phyloP scores from a whole-genome alignment of 2,888 invertebrate species.

The Pseudeuparius sepicola region DNA sequence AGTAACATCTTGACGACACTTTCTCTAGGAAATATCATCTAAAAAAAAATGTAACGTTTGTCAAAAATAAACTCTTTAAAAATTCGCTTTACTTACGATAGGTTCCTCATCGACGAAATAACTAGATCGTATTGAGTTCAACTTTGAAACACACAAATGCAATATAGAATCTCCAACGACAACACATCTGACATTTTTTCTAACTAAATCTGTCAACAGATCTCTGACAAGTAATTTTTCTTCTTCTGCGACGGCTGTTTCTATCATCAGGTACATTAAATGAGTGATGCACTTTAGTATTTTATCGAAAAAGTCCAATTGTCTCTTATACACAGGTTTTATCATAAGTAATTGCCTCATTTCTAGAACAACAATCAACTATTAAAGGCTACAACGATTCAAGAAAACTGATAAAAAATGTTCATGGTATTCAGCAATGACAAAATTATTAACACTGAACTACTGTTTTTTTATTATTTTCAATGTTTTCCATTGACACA shows the following conservation, averaged over 20 bases:
- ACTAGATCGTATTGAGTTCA: slow-evolving; percentile 67
- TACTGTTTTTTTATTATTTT: too few species aligned
- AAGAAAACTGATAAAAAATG: not conserved
- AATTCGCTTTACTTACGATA: slow-evolving; percentile 32
- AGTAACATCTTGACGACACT: slow-evolving; percentile 62
- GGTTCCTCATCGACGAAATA: slow-evolving; percentile 62
- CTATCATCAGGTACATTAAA: slow-evolving; percentile 59
- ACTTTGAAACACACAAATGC: slow-evolving; percentile 70
- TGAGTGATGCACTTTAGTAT: slow-evolving; percentile 71
- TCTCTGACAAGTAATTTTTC: slow-evolving; percentile 41
- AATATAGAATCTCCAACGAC: slow-evolving; percentile 70
- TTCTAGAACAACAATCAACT: slow-evolving; percentile 34
- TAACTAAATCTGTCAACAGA: slow-evolving; percentile 48
- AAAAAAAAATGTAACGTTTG: slow-evolving; percentile 25
- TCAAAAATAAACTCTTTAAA: too few species aligned
- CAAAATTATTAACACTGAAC: too few species aligned
- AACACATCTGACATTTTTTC: slow-evolving; percentile 56
- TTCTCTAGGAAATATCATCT: slow-evolving; percentile 65
- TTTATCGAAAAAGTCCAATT: slow-evolving; percentile 74
- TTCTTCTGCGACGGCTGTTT: slow-evolving; percentile 46
- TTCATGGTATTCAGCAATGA: too few species aligned
- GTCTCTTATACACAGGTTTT: slow-evolving; percentile 64
- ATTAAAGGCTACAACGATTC: not conserved
- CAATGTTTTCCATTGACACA: too few species aligned
- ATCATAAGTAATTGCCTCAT: slow-evolving; percentile 43